Conservation (phyloP, 2,797 vertebrate species). For the Syndactyla subalaris region DNA sequence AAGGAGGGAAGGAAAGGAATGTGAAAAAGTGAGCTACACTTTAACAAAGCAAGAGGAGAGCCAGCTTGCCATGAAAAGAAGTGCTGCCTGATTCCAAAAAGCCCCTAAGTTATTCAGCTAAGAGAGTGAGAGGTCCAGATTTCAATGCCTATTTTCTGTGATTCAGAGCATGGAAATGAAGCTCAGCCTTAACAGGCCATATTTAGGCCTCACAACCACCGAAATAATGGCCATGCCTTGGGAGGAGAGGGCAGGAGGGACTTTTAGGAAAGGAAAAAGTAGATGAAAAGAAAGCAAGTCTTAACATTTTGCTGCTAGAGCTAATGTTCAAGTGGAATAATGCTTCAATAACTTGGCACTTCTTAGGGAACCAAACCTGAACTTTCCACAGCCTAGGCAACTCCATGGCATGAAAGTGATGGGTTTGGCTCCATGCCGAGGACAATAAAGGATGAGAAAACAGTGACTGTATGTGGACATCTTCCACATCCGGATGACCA, state of each 20-base stretch:
- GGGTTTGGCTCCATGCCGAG: neutral
- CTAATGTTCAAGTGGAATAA: neutral
- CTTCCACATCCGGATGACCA: neutral
- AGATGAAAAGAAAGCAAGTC: neutral
- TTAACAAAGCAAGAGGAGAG: constrained; percentile 12
- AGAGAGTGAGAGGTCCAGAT: neutral
- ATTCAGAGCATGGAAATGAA: neutral
- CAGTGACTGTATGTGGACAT: neutral
- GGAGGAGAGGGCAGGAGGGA: neutral
- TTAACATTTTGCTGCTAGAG: neutral
- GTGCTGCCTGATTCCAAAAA: neutral
- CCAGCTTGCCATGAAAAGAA: neutral
- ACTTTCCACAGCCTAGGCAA: neutral
- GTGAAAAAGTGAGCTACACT: neutral
- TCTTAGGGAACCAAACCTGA: neutral
- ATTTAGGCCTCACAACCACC: neutral
- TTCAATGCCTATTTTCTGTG: neutral
- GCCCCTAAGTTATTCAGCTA: neutral
- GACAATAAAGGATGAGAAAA: neutral
- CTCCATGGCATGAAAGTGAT: neutral
- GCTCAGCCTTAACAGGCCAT: neutral
- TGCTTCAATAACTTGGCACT: neutral
- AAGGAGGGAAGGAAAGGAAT: neutral
- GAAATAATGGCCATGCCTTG: neutral
- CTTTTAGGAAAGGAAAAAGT: neutral